phyloP scores from a whole-genome alignment of 2,888 invertebrate species.

The Netelia melanura region DNA sequence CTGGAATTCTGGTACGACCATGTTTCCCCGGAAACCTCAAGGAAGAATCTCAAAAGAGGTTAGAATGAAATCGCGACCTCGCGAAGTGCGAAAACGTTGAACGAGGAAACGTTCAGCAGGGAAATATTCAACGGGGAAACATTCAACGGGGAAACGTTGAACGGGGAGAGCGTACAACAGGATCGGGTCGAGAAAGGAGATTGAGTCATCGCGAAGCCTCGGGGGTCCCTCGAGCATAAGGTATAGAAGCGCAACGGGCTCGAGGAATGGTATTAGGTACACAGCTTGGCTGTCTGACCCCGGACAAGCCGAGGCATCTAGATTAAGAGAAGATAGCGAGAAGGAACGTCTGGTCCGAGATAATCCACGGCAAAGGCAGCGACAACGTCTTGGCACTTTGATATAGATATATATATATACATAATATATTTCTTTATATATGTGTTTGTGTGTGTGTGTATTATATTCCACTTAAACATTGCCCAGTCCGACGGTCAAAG shows the following conservation, averaged over 20 bases:
- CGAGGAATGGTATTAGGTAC: slow-evolving; percentile 56
- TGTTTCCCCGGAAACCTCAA: slow-evolving; percentile 20
- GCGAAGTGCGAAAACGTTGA: background rate
- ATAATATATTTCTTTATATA: background rate
- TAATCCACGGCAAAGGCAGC: slow-evolving; percentile 59
- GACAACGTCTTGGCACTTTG: slow-evolving; percentile 46
- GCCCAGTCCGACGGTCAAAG: background rate
- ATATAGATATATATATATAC: background rate
- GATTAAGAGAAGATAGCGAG: slow-evolving; percentile 58
- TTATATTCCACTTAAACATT: slow-evolving; percentile 36
- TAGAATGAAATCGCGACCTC: background rate
- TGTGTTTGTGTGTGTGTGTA: background rate
- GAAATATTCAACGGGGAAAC: too few species aligned
- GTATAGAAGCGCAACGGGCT: slow-evolving; percentile 59
- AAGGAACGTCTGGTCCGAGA: slow-evolving; percentile 49
- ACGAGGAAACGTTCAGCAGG: too few species aligned
- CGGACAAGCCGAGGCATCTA: slow-evolving; percentile 57
- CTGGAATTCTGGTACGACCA: background rate
- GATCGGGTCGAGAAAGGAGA: slow-evolving; percentile 63
- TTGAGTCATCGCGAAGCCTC: slow-evolving; percentile 58
- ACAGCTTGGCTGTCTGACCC: slow-evolving; percentile 59
- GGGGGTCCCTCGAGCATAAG: slow-evolving; percentile 38
- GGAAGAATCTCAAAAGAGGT: slow-evolving; percentile 11
- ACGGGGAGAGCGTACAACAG: slow-evolving; percentile 51
- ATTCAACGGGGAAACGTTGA: slow-evolving; percentile 33